Percentiles rank a stretch among this genome's conserved stretches.
Evolutionary conservation across 2,113 vertebrate species (phyloP).

Genomic region (Dolichotis patagonum): DNA sequence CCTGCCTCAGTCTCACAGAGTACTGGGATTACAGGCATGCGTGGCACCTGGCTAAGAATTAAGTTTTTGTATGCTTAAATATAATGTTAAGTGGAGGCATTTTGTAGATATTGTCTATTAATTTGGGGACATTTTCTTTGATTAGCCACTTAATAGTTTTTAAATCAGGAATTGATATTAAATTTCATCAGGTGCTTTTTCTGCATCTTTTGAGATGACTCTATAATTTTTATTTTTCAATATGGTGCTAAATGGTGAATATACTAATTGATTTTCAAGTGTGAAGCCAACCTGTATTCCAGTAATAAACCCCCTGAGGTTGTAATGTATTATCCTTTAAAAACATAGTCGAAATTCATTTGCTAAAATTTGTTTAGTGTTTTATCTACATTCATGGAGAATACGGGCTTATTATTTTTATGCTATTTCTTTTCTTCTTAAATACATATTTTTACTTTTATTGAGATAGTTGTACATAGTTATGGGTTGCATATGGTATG

Average conservation of each 20-base stretch:
- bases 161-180: neutral
- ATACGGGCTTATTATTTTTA: neutral
- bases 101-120: neutral
- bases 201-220: neutral
- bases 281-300: neutral
- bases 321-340: neutral
- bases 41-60: neutral
- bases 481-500: no score
- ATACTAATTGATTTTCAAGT: neutral
- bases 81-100: neutral
- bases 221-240: neutral
- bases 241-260: neutral
- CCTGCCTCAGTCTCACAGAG: neutral
- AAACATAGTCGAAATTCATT: neutral
- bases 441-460: neutral
- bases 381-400: neutral
- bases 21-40: neutral
- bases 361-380: constrained; percentile 13
- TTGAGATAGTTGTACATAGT: neutral
- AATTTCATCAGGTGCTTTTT: neutral
- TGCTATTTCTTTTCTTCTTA: neutral
- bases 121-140: neutral
- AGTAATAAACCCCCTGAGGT: neutral
- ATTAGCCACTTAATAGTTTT: neutral
- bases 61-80: neutral